A percentile compares a stretch with the other conserved stretches of the same genome.
Conservation (phyloP, 2,888 invertebrate species). For the Tetanocera ferruginea region DNA sequence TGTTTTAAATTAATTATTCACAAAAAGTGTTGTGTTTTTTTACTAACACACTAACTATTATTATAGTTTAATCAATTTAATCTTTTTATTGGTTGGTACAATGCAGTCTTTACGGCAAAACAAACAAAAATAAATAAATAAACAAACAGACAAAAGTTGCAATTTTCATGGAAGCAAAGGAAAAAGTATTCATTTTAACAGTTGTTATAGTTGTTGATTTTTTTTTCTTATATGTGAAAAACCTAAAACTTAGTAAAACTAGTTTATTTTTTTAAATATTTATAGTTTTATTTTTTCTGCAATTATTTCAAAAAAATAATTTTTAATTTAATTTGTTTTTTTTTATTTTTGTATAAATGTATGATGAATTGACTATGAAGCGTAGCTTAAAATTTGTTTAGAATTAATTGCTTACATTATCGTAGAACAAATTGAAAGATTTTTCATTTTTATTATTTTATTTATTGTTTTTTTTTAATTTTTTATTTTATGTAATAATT, state of each 20-base stretch:
- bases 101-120: conserved; percentile 70
- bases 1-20: conserved; percentile 5
- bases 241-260: background rate
- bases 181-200: background rate
- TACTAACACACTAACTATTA: conserved; percentile 6
- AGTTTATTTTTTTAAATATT: conserved; percentile 12
- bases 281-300: background rate
- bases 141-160: conserved; percentile 38
- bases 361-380: conserved; percentile 22
- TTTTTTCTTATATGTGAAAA: background rate
- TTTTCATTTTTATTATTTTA: background rate
- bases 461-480: background rate
- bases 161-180: conserved; percentile 22
- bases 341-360: conserved; percentile 1
- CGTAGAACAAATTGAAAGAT: background rate
- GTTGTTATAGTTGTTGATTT: background rate
- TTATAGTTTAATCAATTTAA: conserved; percentile 38
- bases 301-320: background rate
- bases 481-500: background rate
- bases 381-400: conserved; percentile 8
- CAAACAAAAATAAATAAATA: conserved; percentile 60
- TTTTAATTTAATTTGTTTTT: conserved; percentile 1
- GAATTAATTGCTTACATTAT: background rate
- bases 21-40: background rate
- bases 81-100: conserved; percentile 65